Conservation (phyloP, 2,888 invertebrate species). For the Conistra vaccinii region DNA sequence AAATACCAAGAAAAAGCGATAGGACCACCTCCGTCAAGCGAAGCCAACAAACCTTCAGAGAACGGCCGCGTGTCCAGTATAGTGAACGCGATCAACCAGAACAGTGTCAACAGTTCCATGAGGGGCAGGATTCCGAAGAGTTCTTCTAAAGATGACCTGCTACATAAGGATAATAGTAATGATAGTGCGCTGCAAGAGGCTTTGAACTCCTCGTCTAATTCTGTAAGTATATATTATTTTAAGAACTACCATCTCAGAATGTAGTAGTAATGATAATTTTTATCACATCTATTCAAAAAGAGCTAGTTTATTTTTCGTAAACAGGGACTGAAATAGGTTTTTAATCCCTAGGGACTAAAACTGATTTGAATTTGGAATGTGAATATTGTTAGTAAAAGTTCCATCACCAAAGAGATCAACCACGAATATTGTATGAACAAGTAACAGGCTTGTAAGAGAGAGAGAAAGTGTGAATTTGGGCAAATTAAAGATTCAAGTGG, state of each 20-base stretch:
- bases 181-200: slow-evolving; percentile 84
- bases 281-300: no score
- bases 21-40: slow-evolving; percentile 74
- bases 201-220: slow-evolving; percentile 86
- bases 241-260: not conserved
- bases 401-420: no score
- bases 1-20: slow-evolving; percentile 86
- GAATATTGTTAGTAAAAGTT: no score
- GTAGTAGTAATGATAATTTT: no score
- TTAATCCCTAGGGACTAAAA: no score
- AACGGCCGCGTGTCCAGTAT: slow-evolving; percentile 87
- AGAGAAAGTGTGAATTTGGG: no score
- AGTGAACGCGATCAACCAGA: slow-evolving; percentile 86
- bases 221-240: slow-evolving; percentile 75
- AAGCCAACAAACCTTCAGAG: slow-evolving; percentile 74
- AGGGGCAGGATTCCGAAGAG: slow-evolving; percentile 85
- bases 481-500: no score
- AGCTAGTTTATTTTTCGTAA: no score
- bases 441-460: no score
- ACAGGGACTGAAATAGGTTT: no score
- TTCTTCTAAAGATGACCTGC: slow-evolving; percentile 86
- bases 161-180: slow-evolving; percentile 79
- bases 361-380: no score
- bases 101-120: slow-evolving; percentile 77
- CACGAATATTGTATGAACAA: no score